Percentiles rank a stretch among this genome's conserved stretches.
Conservation (phyloP, 2,888 invertebrate species). For the Stenoptilia bipunctidactyla region DNA sequence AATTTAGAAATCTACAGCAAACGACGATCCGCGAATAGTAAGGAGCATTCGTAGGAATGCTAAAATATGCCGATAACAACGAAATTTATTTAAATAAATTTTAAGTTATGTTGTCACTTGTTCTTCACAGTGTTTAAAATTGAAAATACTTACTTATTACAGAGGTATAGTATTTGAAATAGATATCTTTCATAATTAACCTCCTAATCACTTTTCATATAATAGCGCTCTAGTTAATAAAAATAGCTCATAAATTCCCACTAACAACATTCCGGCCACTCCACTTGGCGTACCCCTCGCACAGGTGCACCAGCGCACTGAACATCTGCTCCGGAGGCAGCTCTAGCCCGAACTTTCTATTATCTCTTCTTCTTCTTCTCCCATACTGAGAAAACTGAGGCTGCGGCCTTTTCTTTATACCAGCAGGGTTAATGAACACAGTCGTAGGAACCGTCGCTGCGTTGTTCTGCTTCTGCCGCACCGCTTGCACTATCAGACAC, state of each 20-base stretch:
- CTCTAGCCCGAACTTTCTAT: slow-evolving; percentile 24
- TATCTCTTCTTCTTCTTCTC: slow-evolving; percentile 29
- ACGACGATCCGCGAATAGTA: too few relatives aligned
- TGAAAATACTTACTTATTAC: not conserved
- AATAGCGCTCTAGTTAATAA: not conserved
- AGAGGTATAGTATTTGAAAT: not conserved
- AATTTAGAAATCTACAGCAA: too few relatives aligned
- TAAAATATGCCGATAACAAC: too few relatives aligned
- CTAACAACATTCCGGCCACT: slow-evolving; percentile 21
- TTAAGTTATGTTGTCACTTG: too few relatives aligned
- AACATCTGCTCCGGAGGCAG: slow-evolving; percentile 61
- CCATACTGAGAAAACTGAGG: slow-evolving; percentile 48
- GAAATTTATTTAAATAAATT: too few relatives aligned
- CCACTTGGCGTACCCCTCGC: slow-evolving; percentile 71
- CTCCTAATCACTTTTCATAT: not conserved
- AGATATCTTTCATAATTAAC: not conserved
- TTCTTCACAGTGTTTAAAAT: too few relatives aligned
- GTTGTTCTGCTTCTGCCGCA: slow-evolving; percentile 73
- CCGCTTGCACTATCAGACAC: slow-evolving; percentile 81
- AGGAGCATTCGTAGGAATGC: too few relatives aligned
- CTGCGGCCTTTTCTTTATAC: slow-evolving; percentile 56
- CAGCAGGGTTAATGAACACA: slow-evolving; percentile 41
- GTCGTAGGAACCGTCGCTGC: slow-evolving; percentile 26
- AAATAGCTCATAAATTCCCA: not conserved
- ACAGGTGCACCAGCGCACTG: slow-evolving; percentile 56